A percentile compares a stretch with the other conserved stretches of the same genome.
Conservation (phyloP, 2,888 invertebrate species). For the Eristalis pertinax region DNA sequence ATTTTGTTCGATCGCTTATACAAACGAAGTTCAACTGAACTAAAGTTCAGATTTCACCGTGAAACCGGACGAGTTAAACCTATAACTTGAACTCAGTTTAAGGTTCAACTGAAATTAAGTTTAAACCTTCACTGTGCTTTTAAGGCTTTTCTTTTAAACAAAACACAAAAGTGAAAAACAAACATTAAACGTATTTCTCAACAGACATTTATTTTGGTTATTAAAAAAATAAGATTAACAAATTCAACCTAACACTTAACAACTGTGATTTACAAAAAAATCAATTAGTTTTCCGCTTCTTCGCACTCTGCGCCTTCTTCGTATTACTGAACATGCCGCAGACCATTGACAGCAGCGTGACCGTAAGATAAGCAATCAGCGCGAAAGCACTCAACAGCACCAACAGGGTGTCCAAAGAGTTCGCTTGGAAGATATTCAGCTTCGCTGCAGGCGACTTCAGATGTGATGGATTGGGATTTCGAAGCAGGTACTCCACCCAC, state of each 20-base stretch:
- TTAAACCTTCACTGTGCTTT: too few relatives aligned
- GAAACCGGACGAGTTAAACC: too few relatives aligned
- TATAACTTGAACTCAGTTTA: too few relatives aligned
- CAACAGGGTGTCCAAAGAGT: slow-evolving; percentile 79
- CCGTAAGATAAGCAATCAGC: background rate
- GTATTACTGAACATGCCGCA: slow-evolving; percentile 14
- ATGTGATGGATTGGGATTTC: slow-evolving; percentile 83
- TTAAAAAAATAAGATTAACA: background rate
- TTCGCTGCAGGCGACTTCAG: slow-evolving; percentile 80
- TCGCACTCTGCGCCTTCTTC: background rate
- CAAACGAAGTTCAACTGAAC: too few relatives aligned
- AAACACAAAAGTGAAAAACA: background rate
- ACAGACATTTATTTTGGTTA: background rate
- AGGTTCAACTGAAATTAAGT: too few relatives aligned
- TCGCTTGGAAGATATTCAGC: slow-evolving; percentile 81
- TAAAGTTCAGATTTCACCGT: too few relatives aligned
- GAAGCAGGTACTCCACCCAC: slow-evolving; percentile 85
- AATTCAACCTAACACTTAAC: background rate
- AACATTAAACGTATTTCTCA: background rate
- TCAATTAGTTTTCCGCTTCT: background rate
- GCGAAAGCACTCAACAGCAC: slow-evolving; percentile 11
- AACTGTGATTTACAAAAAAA: background rate
- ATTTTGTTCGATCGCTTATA: too few relatives aligned
- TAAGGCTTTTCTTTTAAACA: too few relatives aligned
- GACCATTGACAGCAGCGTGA: slow-evolving; percentile 6